Conservation (phyloP, 2,888 invertebrate genomes). For the Isoperla grammatica region DNA sequence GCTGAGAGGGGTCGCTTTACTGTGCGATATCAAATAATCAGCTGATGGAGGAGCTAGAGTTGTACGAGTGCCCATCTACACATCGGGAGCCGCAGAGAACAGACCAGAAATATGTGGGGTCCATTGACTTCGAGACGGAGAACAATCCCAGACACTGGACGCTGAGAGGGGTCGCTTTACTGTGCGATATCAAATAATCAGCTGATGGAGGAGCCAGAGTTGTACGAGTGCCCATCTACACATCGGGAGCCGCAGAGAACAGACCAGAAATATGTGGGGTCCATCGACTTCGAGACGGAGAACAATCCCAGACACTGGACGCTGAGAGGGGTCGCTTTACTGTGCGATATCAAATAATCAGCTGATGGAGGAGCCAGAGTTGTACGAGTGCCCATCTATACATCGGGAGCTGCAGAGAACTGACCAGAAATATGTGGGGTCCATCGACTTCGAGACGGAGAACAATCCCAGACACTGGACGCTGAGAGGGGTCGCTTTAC, state of each 20-base stretch:
- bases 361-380: not conserved
- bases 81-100: slow-evolving; percentile 93
- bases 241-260: slow-evolving; percentile 93
- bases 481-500: slow-evolving; percentile 86
- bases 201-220: not conserved
- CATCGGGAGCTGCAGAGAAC: slow-evolving; percentile 93
- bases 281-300: slow-evolving; percentile 90
- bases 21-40: slow-evolving; percentile 90
- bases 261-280: slow-evolving; percentile 91
- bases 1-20: slow-evolving; percentile 86
- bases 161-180: slow-evolving; percentile 86
- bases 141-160: slow-evolving; percentile 94
- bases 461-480: slow-evolving; percentile 94
- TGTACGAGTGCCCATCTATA: slow-evolving; percentile 83
- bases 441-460: slow-evolving; percentile 90
- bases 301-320: slow-evolving; percentile 94
- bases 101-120: slow-evolving; percentile 91
- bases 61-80: slow-evolving; percentile 75
- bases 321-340: slow-evolving; percentile 86
- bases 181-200: slow-evolving; percentile 90
- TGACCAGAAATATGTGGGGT: slow-evolving; percentile 91
- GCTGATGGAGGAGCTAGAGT: not conserved
- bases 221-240: slow-evolving; percentile 83
- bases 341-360: slow-evolving; percentile 90
- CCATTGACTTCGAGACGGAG: slow-evolving; percentile 90